Conservation (phyloP, 2,888 invertebrate species). For the Phengaris arion region DNA sequence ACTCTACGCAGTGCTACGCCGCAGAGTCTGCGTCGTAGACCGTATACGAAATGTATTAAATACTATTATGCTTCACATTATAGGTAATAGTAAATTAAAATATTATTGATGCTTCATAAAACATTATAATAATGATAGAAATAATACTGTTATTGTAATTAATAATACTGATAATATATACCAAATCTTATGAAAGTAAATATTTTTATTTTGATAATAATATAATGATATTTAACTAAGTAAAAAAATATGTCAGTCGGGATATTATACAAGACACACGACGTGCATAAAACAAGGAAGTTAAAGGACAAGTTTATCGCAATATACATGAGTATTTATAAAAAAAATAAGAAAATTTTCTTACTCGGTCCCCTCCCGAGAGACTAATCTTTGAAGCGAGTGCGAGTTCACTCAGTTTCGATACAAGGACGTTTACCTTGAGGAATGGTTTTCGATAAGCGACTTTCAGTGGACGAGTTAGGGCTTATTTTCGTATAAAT, state of each 20-base stretch:
- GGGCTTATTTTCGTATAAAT: not conserved
- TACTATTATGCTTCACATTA: too few relatives aligned
- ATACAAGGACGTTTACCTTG: slow-evolving; percentile 24
- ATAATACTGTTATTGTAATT: too few relatives aligned
- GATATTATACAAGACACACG: not conserved
- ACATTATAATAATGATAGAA: too few relatives aligned
- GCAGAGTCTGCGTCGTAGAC: too few relatives aligned
- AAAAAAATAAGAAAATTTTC: slow-evolving; percentile 26
- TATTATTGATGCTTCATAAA: too few relatives aligned
- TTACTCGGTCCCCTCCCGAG: slow-evolving; percentile 3
- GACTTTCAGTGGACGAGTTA: not conserved
- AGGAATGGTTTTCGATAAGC: not conserved
- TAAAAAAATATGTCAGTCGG: not conserved
- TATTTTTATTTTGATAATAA: too few relatives aligned
- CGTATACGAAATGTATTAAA: too few relatives aligned
- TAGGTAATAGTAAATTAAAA: too few relatives aligned
- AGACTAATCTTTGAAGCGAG: slow-evolving; percentile 24
- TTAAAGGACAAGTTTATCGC: slow-evolving; percentile 2
- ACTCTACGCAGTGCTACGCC: too few relatives aligned
- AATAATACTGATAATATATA: too few relatives aligned
- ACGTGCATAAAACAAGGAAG: not conserved
- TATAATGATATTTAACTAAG: too few relatives aligned
- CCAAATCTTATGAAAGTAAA: too few relatives aligned
- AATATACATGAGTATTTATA: not conserved
- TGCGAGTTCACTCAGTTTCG: slow-evolving; percentile 18